A percentile compares a stretch with the other conserved stretches of the same genome.
These are phyloP conservation scores for Denticeps clupeoides DNA, from an alignment of 2,797 vertebrate species.

Conservation along the genomic window DNA sequence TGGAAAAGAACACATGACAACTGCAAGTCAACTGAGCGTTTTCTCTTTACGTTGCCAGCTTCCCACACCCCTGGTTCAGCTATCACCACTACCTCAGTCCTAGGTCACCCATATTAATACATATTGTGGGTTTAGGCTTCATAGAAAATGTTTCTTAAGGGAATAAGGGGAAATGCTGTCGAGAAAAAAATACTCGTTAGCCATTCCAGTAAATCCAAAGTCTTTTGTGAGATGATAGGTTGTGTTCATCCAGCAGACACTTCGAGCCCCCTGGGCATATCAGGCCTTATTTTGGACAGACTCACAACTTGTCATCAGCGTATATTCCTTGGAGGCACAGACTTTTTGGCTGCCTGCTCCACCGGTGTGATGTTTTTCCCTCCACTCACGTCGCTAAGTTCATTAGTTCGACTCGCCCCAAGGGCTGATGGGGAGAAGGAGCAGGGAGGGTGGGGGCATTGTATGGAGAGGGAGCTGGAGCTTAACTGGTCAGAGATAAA, in stretches of 20 bases:
- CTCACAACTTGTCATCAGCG: slow-evolving; percentile 44
- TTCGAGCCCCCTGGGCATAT: slow-evolving; percentile 3
- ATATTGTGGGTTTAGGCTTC: too few species aligned
- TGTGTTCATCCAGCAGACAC: background rate
- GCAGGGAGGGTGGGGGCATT: slow-evolving; percentile 10
- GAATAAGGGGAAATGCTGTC: too few species aligned
- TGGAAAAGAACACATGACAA: too few species aligned
- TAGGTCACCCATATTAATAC: too few species aligned
- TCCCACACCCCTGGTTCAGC: too few species aligned
- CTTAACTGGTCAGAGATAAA: slow-evolving; percentile 55
- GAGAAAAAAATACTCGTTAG: too few species aligned
- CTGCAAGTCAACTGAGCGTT: too few species aligned
- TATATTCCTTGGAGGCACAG: slow-evolving; percentile 29
- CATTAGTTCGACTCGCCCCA: slow-evolving; percentile 26
- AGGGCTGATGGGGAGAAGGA: slow-evolving; percentile 20
- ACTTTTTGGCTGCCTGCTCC: background rate
- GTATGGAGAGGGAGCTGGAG: slow-evolving; percentile 19
- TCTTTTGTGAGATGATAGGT: background rate
- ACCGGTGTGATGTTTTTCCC: slow-evolving; percentile 33
- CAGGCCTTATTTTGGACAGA: slow-evolving; percentile 26
- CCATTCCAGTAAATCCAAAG: too few species aligned
- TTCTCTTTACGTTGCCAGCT: too few species aligned
- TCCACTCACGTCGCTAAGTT: slow-evolving; percentile 44
- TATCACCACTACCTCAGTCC: too few species aligned
- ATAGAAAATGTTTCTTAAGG: too few species aligned